phyloP scores from a whole-genome alignment of 2,113 vertebrate genomes.

The Chlamydotis undulata region DNA sequence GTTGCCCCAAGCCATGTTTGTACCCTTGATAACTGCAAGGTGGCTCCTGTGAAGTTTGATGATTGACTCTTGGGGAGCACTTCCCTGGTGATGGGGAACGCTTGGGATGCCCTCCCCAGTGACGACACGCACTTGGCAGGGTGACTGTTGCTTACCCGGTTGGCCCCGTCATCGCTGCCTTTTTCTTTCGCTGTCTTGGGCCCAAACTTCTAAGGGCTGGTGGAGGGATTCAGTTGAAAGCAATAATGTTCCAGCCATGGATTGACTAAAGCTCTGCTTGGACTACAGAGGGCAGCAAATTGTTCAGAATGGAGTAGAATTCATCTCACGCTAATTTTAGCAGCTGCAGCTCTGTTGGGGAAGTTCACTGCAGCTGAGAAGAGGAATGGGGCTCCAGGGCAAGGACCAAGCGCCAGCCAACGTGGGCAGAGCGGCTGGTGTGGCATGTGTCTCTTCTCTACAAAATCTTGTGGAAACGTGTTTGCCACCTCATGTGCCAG shows the following conservation, averaged over 20 bases:
- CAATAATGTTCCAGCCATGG: background rate
- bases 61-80: fast-evolving
- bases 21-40: background rate
- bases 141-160: background rate
- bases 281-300: constrained; percentile 43
- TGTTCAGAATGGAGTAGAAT: background rate
- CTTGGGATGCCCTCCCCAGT: background rate
- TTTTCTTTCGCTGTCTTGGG: fast-evolving
- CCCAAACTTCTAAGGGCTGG: fast-evolving
- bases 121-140: fast-evolving
- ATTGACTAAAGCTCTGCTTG: background rate
- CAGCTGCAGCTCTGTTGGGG: background rate
- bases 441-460: background rate
- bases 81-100: background rate
- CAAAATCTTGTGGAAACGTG: background rate
- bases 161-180: background rate
- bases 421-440: background rate
- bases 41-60: background rate
- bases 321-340: background rate
- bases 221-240: background rate
- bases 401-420: background rate
- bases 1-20: background rate
- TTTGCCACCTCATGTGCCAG: background rate
- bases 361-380: background rate
- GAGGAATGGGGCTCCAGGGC: background rate